Evolutionary conservation across 2,888 invertebrate genomes (phyloP), one percentile per base, ranked within the genome.

Genomic region (Ophion obscuratus): DNA sequence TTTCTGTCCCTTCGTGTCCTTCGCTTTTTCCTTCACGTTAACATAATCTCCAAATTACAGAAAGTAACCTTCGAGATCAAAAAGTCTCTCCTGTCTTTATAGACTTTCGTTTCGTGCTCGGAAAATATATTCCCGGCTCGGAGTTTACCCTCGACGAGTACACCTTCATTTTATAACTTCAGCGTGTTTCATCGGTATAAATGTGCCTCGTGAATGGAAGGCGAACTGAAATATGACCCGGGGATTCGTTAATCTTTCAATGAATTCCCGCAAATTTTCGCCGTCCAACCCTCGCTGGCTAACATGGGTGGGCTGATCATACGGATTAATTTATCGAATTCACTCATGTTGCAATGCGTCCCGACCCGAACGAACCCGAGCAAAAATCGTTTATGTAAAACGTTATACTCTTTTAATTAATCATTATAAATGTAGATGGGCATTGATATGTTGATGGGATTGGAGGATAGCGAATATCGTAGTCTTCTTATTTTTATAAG

Each of bases 11-110:
- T 14, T 14, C 47, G 47, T 66, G 14, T 17, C 7, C 36, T 10
- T 68, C 24, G 68, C 53, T 53, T 64, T 77, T 67, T 61, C 68
- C 66, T 53, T 24, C 66, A 66, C 57, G 73, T 73, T 73, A 80
- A 80, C 73, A 64, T 80, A 71, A 80, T 80, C 73, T 80, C 59
- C 53, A 66, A 80, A 80, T 80, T 80, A 80, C 66, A 66, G 80
- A 80, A 80, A 78, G 68, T 61, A 78, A 78, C 68, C 68, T 78
- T 78, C 67, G 68, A 68, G 78, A 78, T 78, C 78, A 68, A 53
- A 68, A 68, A 68, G 78, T 78, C 78, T 40, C 78, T 59, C 36
- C 40, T 20, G 57, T 66, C 57, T 57, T 57, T 27, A 68, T 57
- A 66, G 57, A 66, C 64, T 47, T 36, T 36, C 80, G 64, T 64